Base-by-base conservation (phyloP, 2,113 vertebrate genomes). In the Hiodon alosoides region DNA sequence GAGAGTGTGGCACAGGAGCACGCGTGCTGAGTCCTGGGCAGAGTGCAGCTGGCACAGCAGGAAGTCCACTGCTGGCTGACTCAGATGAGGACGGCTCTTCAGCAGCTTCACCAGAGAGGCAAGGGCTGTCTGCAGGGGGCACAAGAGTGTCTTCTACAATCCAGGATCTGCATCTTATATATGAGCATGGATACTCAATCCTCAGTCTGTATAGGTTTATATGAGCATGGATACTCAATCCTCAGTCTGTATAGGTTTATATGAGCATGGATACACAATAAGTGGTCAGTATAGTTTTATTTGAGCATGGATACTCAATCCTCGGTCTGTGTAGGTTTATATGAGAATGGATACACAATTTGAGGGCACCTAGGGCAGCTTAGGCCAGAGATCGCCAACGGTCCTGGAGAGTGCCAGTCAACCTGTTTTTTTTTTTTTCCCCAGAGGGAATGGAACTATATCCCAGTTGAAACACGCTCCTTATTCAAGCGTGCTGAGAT, bases 31-130 rank as follows among this genome's bases (percentile, higher is more conserved):
- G 31, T 98, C 95, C 71, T 93, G 95, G 10, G 96, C 93, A 0
- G 89, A 88, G 72, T 94, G 96, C 79, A 99, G 81, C 88, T 98
- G 96, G 1, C 92, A 85, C 67, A 99, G 84, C 85, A 99, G 86
- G 54, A 96, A 94, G 14, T 98, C 96, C 58, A 99, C 95, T 0
- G 93, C 94, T 0, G 94, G 90, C 70, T 96, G 94, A 86, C 95
- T 97, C 64, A 99, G 92, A 60, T 96, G 95, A 5, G 95, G 94
- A 47, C 93, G 92, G 71, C 91, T 91, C 81, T 93, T 94, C 73
- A 96, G 90, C 88, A 99, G 84, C 87, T 93, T 94, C 71, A 99
- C 97, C 87, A 97, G 89, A 31, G 95, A 98, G 4, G 92, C 95
- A 59, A 99, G 90, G 0, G 91, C 91, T 0, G 93, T 96, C 97